Evolutionary conservation across 2,113 vertebrate species (phyloP).

Genomic region (Mastomys natalensis): DNA sequence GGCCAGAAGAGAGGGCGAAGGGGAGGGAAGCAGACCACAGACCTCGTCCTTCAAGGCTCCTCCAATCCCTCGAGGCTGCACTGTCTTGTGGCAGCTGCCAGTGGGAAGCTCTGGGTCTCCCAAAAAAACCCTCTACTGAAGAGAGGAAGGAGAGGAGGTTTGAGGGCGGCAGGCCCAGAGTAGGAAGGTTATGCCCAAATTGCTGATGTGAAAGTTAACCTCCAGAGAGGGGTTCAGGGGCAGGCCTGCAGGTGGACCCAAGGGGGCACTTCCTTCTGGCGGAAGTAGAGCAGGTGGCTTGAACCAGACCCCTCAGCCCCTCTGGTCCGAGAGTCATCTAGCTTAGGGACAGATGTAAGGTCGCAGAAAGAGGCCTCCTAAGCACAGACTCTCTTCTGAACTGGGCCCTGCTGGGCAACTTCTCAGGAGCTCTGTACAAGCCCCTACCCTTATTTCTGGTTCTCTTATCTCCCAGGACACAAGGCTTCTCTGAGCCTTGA

Average conservation of each 20-base stretch:
- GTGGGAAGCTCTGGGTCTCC: not conserved
- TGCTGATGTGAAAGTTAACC: slow-evolving; percentile 24
- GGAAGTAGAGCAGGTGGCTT: not conserved
- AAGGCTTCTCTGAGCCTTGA: not conserved
- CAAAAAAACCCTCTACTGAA: not conserved
- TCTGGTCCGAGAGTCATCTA: not conserved
- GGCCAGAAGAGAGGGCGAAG: not conserved
- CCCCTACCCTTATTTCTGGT: not conserved
- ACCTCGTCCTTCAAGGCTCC: not conserved
- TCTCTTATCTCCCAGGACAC: not conserved
- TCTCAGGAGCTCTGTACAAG: not conserved
- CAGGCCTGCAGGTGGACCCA: not conserved
- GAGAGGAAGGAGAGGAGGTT: not conserved
- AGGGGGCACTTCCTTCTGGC: not conserved
- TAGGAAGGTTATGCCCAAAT: not conserved
- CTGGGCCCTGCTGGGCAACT: not conserved
- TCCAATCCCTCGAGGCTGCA: not conserved
- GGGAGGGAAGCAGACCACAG: not conserved
- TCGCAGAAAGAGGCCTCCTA: not conserved
- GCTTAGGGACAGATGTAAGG: not conserved
- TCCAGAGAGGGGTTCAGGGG: not conserved
- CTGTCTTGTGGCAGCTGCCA: not conserved
- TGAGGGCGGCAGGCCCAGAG: not conserved
- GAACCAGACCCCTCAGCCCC: not conserved
- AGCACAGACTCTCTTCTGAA: not conserved